Percentiles rank a stretch among this genome's conserved stretches.
Conservation (phyloP, 2,888 invertebrate species). For the Podotricha telesiphe region DNA sequence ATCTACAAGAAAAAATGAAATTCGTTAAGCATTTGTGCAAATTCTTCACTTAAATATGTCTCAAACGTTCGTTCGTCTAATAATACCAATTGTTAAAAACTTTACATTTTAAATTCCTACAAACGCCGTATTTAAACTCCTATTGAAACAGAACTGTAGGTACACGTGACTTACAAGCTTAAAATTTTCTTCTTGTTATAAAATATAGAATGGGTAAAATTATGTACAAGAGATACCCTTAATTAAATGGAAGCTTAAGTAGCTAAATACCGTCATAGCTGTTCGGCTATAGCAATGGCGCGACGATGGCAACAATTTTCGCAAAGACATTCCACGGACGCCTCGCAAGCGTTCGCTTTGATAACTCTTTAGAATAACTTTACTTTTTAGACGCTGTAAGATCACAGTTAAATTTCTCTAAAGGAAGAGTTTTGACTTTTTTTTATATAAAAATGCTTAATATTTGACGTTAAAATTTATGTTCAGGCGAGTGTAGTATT, state of each 20-base stretch:
- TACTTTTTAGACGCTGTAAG: slow-evolving; percentile 44
- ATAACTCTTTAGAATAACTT: slow-evolving; percentile 71
- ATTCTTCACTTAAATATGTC: too few relatives aligned
- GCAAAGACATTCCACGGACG: slow-evolving; percentile 72
- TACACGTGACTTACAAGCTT: not conserved
- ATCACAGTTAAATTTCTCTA: slow-evolving; percentile 38
- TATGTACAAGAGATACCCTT: slow-evolving; percentile 42
- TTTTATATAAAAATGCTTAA: slow-evolving; percentile 19
- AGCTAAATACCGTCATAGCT: slow-evolving; percentile 59
- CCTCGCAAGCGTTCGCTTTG: slow-evolving; percentile 65
- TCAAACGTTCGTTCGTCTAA: too few relatives aligned
- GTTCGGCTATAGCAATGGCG: slow-evolving; percentile 61
- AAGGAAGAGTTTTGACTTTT: slow-evolving; percentile 15
- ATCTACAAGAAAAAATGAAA: too few relatives aligned
- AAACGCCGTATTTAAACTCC: not conserved
- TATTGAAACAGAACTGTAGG: not conserved
- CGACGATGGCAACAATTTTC: slow-evolving; percentile 66
- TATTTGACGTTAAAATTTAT: not conserved
- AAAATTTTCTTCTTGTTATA: slow-evolving; percentile 10
- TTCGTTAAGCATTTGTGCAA: too few relatives aligned
- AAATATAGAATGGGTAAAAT: not conserved
- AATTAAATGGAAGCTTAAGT: slow-evolving; percentile 46
- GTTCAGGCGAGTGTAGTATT: too few relatives aligned
- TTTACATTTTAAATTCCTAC: not conserved
- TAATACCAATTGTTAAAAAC: too few relatives aligned